Percentiles rank a stretch among this genome's conserved stretches.
Conservation (phyloP, 2,888 invertebrate genomes). For the Nymphalis c-album region DNA sequence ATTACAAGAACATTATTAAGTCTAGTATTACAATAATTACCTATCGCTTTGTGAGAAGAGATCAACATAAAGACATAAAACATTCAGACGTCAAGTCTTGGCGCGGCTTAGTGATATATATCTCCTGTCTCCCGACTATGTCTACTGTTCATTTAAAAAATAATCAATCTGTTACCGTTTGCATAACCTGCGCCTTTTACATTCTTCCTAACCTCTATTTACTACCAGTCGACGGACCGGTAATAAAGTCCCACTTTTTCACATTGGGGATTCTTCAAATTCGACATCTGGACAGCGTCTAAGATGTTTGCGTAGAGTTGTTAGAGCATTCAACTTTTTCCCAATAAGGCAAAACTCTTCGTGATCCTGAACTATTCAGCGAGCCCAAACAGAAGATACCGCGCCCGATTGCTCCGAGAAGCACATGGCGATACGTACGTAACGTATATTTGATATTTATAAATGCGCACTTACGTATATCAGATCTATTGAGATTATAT, state of each 20-base stretch:
- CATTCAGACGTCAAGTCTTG: neutral
- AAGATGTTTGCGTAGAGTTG: conserved; percentile 13
- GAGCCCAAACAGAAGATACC: conserved; percentile 11
- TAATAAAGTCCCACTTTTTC: too few species aligned
- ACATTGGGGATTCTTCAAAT: too few species aligned
- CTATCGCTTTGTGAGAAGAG: too few species aligned
- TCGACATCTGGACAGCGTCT: neutral
- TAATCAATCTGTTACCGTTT: neutral
- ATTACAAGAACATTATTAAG: neutral
- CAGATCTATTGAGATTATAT: neutral
- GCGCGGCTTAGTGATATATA: neutral
- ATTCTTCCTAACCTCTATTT: conserved; percentile 9
- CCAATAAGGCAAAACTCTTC: conserved; percentile 25
- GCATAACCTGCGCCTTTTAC: conserved; percentile 8
- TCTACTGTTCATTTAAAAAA: conserved; percentile 5
- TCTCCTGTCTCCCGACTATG: neutral
- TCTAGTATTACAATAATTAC: neutral
- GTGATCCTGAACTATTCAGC: conserved; percentile 13
- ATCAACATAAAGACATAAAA: neutral
- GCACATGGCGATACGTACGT: conserved; percentile 12
- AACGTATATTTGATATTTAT: conserved; percentile 7
- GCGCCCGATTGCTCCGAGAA: too few species aligned
- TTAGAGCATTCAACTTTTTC: conserved; percentile 25
- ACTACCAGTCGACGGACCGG: neutral
- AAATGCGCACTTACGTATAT: conserved; percentile 28